Base-by-base conservation (phyloP, 2,888 invertebrate genomes). In the Psococerastis gibbosa region DNA sequence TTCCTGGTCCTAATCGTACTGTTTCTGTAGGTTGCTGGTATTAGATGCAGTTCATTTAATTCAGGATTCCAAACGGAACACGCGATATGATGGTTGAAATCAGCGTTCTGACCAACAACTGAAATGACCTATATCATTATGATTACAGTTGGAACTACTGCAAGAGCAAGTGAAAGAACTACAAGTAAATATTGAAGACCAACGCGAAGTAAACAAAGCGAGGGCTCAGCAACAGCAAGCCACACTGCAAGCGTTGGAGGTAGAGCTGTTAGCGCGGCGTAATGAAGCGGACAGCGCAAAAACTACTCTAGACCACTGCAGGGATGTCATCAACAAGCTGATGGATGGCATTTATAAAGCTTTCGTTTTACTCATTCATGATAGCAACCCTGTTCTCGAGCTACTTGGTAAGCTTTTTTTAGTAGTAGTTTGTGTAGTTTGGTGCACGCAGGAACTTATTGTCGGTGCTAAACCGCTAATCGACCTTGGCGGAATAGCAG, bases 351-450 rank as follows among this genome's bases (percentile, higher is more conserved):
- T 71, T 47, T 65, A 67, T 9, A 56, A 59, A 0, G 54, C 64
- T 38, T 68, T 63, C 61, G 73, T 72, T 51, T 63, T 75, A 32
- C 71, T 82, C 3, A 71, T 73, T 32, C 84, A 84, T 58, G 75
- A 77, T 52, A 74, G 78, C 41, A 69, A 80, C 11, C 78, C 81
- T 0, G 66, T 83, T 9, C 61, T 83, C 17, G 71, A 73, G 52
- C 65, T 84, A 9, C 60, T 85, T 3, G 81, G 64, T 59, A 17
- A n/a, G n/a, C n/a, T n/a, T n/a, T n/a, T n/a, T n/a, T n/a, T n/a
- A n/a, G n/a, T n/a, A n/a, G n/a, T n/a, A n/a, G n/a, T n/a, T n/a
- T n/a, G n/a, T n/a, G n/a, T n/a, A n/a, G n/a, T n/a, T n/a, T n/a
- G n/a, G n/a, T n/a, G n/a, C n/a, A n/a, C n/a, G n/a, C n/a, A n/a